Conservation (phyloP, 1,140 invertebrate genomes). For the Mya arenaria region DNA sequence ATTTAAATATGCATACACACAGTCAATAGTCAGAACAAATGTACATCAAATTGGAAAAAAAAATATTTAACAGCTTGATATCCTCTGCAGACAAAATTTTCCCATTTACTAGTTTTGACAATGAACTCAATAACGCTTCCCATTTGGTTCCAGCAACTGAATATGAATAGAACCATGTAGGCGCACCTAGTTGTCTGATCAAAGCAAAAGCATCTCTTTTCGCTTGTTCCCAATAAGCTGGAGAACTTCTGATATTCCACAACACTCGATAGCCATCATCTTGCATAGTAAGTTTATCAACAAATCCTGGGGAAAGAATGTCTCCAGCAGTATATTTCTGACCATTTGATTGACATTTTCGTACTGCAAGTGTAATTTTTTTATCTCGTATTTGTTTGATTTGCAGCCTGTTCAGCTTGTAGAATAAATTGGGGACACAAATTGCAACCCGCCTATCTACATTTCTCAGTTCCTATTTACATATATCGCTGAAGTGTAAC, state of each 20-base stretch:
- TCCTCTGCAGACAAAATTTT: no score
- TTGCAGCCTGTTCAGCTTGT: conserved; percentile 58
- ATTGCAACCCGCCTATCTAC: conserved; percentile 49
- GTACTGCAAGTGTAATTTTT: conserved; percentile 3
- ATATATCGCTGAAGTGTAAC: no score
- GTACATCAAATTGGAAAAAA: no score
- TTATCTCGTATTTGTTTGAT: conserved; percentile 20
- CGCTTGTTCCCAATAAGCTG: background rate
- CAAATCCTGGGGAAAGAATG: background rate
- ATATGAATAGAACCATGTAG: no score
- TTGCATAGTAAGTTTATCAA: conserved; percentile 7
- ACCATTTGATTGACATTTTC: conserved; percentile 49
- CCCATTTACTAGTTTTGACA: background rate
- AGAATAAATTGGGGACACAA: conserved; percentile 60
- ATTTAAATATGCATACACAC: no score
- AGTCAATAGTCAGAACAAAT: no score
- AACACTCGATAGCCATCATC: background rate
- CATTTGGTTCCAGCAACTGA: conserved; percentile 7
- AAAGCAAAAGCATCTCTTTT: background rate
- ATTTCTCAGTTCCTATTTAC: no score
- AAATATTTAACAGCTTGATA: no score
- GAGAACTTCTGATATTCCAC: background rate
- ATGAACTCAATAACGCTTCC: background rate
- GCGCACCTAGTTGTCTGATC: background rate
- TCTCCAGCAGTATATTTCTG: conserved; percentile 53